Conservation (phyloP, 2,797 vertebrate genomes). For the Ctenochaetus hawaiiensis region DNA sequence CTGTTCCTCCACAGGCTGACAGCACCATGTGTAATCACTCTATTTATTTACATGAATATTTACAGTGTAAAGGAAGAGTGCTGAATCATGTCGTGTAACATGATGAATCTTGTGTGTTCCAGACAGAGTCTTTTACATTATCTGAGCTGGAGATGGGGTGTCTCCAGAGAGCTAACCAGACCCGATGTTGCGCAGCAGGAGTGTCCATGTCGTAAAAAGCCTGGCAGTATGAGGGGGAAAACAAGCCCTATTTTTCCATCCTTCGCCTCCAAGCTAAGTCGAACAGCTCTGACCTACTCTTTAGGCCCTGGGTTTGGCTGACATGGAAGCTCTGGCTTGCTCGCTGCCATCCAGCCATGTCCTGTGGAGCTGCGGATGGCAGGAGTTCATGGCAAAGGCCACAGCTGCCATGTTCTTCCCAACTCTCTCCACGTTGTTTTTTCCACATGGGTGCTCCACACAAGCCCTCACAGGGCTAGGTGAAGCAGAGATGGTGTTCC, state of each 20-base stretch:
- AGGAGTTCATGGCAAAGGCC: slow-evolving; percentile 74
- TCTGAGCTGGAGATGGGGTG: slow-evolving; percentile 41
- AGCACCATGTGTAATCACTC: slow-evolving; percentile 61
- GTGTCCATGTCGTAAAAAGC: slow-evolving; percentile 72
- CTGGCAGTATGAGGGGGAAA: slow-evolving; percentile 79
- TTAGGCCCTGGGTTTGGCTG: slow-evolving; percentile 72
- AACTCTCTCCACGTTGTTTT: slow-evolving; percentile 59
- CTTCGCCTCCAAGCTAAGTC: slow-evolving; percentile 69
- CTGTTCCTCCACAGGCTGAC: slow-evolving; percentile 54
- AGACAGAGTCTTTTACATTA: slow-evolving; percentile 42
- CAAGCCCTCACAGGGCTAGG: slow-evolving; percentile 39
- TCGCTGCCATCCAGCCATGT: slow-evolving; percentile 84
- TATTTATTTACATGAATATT: slow-evolving; percentile 57
- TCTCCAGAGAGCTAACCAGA: slow-evolving; percentile 65
- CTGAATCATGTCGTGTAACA: slow-evolving; percentile 41
- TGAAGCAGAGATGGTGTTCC: slow-evolving; percentile 68
- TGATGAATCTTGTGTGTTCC: slow-evolving; percentile 40
- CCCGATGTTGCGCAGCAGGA: slow-evolving; percentile 71
- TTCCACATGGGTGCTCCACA: slow-evolving; percentile 69
- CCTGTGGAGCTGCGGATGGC: slow-evolving; percentile 73
- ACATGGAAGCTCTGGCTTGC: slow-evolving; percentile 79
- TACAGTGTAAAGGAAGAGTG: slow-evolving; percentile 37
- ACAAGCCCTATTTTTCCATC: slow-evolving; percentile 82
- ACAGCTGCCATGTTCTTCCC: slow-evolving; percentile 77
- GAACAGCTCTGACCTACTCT: slow-evolving; percentile 79